These are phyloP conservation scores for Eumerus sabulonum DNA, from an alignment of 2,888 invertebrate species.

Conservation along the genomic window DNA sequence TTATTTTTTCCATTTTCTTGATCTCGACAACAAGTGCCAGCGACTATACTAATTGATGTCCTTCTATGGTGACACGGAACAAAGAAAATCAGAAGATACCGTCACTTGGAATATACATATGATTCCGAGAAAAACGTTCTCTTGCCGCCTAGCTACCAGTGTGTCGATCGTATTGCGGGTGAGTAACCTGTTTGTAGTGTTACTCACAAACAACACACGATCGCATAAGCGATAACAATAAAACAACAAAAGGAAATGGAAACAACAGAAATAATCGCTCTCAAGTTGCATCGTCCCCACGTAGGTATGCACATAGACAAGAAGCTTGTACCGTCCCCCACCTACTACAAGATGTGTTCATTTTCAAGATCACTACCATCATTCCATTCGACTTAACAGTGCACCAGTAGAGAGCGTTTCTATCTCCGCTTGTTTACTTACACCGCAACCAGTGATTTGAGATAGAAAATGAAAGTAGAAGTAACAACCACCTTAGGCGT, in stretches of 20 bases:
- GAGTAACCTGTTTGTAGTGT: slow-evolving; percentile 40
- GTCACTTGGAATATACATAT: not conserved
- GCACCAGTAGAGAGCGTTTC: not conserved
- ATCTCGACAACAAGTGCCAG: slow-evolving; percentile 14
- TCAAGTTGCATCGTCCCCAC: slow-evolving; percentile 7
- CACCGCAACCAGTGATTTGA: slow-evolving; percentile 24
- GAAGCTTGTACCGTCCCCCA: not conserved
- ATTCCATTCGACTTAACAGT: slow-evolving; percentile 40
- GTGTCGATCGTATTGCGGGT: slow-evolving; percentile 16
- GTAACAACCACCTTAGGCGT: slow-evolving; percentile 5
- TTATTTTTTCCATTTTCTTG: not conserved
- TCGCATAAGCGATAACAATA: not conserved
- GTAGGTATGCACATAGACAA: not conserved
- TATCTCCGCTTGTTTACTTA: slow-evolving; percentile 19
- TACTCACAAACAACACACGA: slow-evolving; percentile 5
- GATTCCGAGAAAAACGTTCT: slow-evolving; percentile 7
- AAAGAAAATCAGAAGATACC: slow-evolving; percentile 33
- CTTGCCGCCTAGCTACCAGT: not conserved
- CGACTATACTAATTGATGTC: slow-evolving; percentile 17
- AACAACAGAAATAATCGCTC: slow-evolving; percentile 1
- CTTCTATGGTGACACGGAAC: slow-evolving; percentile 37
- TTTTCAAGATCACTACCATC: slow-evolving; percentile 54
- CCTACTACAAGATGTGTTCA: not conserved
- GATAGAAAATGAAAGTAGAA: slow-evolving; percentile 57
- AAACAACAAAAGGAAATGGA: not conserved